These are phyloP conservation scores for Cinara cedri DNA, from an alignment of 2,888 invertebrate genomes.

Conservation along the genomic window DNA sequence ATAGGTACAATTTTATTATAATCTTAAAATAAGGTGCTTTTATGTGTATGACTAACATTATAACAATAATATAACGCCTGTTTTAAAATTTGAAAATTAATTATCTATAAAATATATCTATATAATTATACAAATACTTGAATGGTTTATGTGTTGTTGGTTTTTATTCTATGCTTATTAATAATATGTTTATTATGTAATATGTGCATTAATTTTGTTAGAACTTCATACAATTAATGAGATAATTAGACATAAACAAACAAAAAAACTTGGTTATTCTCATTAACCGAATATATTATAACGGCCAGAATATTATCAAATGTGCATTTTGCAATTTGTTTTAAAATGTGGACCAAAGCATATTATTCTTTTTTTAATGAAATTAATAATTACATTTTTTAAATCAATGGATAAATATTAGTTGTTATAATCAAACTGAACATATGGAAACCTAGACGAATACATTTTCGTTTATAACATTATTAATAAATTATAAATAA, in stretches of 20 bases:
- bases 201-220: not conserved
- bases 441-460: no score
- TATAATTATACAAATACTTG: slow-evolving; percentile 31
- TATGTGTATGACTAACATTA: slow-evolving; percentile 19
- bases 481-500: no score
- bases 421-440: no score
- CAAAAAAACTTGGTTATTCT: no score
- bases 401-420: no score
- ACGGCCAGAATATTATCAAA: no score
- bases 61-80: not conserved
- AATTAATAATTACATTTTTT: no score
- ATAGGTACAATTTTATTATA: slow-evolving; percentile 15
- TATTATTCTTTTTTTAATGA: no score
- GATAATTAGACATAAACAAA: not conserved
- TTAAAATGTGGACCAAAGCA: no score
- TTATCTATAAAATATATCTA: slow-evolving; percentile 6
- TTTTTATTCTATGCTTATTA: not conserved
- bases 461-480: no score
- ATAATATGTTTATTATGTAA: not conserved
- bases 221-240: not conserved
- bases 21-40: slow-evolving; percentile 30
- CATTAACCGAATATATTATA: no score
- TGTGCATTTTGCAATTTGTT: no score
- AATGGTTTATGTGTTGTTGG: slow-evolving; percentile 21
- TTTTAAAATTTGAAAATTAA: slow-evolving; percentile 26